Evolutionary conservation across 2,797 vertebrate genomes (phyloP), one percentile per base, ranked within the genome.

Genomic region (Phoebastria nigripes): DNA sequence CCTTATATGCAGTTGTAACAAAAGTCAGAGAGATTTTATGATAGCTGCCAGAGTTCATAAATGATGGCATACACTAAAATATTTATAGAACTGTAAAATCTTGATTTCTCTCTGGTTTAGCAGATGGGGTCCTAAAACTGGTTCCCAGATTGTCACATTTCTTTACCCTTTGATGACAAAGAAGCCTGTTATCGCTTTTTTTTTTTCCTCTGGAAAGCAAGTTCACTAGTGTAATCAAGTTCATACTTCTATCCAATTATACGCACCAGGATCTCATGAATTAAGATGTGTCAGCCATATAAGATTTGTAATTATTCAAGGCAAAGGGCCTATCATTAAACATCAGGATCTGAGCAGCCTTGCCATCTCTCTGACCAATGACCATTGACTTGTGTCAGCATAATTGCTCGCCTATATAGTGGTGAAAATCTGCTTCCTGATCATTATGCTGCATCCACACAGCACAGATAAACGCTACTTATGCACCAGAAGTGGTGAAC

Each of bases 81-180:
- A 98, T 98, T 98, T 98, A 98, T 98, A 98, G 98, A 98, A 98
- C 98, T 98, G 98, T 98, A 98, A 98, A 98, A 98, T 98, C 98
- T 98, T 98, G 98, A 98, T 98, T 98, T 98, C 98, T 98, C 97
- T 98, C 98, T 98, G 98, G 98, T 98, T 98, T 97, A 98, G 98
- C 98, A 98, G 98, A 98, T 98, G 98, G 98, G 98, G 97, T 97
- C 97, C 97, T 98, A 98, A 98, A 98, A 98, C 98, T 96, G 94
- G 98, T 97, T 98, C 97, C 97, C 97, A 97, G 97, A 98, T 97
- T 98, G 98, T 98, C 98, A 98, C 98, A 98, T 98, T 98, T 98
- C 97, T 98, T 98, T 98, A 98, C 97, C 96, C 96, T 98, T 98
- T 97, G 97, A 98, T 97, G 97, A 98, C 98, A 98, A 98, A 98